Evolutionary conservation across 2,888 invertebrate genomes (phyloP), one percentile per base, ranked within the genome.

Genomic region (Drosophila maculinotata): DNA sequence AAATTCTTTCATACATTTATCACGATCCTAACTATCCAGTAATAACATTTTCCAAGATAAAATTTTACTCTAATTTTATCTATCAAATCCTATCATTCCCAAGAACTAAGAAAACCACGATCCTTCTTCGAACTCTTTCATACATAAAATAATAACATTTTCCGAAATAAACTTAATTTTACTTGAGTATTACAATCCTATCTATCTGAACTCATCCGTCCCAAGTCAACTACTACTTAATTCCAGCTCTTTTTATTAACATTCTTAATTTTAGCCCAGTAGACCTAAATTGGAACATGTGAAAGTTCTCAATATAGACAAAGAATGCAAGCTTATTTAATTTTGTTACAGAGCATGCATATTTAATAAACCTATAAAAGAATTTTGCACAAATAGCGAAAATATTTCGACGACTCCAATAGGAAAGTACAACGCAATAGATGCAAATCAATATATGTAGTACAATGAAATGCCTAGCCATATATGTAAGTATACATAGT

Each of bases 361-460:
- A 25, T 14, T 14, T 26, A 3, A 15, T 7, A 42, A 10, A 10
- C 3, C 14, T 5, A 9, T 25, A 36, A 36, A n/a, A n/a, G n/a
- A n/a, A n/a, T n/a, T n/a, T n/a, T n/a, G n/a, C n/a, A n/a, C n/a
- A n/a, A 60, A 41, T 48, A 10, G 14, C 48, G 15, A 36, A 36
- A 12, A 17, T 53, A 33, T 56, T 49, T 49, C 15, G 39, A 65
- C 25, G 25, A 59, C 36, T 33, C 42, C 38, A n/a, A 23, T 15
- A 7, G 38, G 28, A 58, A 67, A 35, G 44, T 53, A 68, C 41
- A 59, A 59, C 53, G 69, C 53, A 68, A 60, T 36, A 48, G 47
- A 51, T n/a, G 15, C 15, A 53, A 41, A 25, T 38, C 33, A 56
- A 49, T 59, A 49, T 17, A 44, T n/a, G n/a, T n/a, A 20, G 20